phyloP scores from a whole-genome alignment of 2,113 vertebrate genomes.

The Phodopus roborovskii region DNA sequence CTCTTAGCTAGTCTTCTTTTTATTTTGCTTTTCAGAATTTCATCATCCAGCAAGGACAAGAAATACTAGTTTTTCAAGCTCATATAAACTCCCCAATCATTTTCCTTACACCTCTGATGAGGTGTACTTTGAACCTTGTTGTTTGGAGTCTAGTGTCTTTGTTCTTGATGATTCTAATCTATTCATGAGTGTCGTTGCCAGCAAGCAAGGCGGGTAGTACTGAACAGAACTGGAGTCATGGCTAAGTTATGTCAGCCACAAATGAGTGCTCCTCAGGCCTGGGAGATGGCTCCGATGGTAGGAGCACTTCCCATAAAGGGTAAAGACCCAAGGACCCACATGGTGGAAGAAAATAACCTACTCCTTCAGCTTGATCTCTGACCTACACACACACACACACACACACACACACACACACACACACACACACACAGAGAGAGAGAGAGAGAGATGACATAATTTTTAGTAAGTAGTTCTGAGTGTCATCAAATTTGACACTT shows the following conservation, averaged over 20 bases:
- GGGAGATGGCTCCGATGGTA: neutral
- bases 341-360: neutral
- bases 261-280: neutral
- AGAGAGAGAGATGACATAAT: too few relatives aligned
- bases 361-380: neutral
- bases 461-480: neutral
- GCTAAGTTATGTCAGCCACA: conserved; percentile 48
- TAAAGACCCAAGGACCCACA: neutral
- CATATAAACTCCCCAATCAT: conserved; percentile 21
- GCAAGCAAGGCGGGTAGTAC: neutral
- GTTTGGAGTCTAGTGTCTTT: conserved; percentile 61
- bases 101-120: conserved; percentile 52
- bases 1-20: conserved; percentile 43
- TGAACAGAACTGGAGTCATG: conserved; percentile 33
- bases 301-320: neutral
- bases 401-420: neutral
- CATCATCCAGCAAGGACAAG: conserved; percentile 49
- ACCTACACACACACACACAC: neutral
- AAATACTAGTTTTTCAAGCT: conserved; percentile 74
- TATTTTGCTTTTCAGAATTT: neutral
- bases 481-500: neutral
- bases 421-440: neutral
- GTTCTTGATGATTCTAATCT: conserved; percentile 62
- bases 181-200: conserved; percentile 19
- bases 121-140: conserved; percentile 62